Conservation (phyloP, 2,113 vertebrate genomes). For the Formicarius rufipectus region DNA sequence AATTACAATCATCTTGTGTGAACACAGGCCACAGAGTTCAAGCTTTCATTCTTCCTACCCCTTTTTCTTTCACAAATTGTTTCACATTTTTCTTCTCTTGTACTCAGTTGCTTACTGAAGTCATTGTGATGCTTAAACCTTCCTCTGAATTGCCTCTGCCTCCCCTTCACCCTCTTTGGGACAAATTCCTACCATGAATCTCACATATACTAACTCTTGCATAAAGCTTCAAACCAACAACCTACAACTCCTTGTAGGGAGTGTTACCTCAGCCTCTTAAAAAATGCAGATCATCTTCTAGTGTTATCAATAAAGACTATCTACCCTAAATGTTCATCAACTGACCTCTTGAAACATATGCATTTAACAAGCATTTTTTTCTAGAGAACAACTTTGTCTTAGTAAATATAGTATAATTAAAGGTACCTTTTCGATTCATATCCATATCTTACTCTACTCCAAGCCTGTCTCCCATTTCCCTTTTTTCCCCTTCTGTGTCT, state of each 20-base stretch:
- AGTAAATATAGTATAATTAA: neutral
- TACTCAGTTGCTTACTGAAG: neutral
- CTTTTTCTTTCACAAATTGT: neutral
- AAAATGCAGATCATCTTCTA: neutral
- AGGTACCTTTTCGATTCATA: neutral
- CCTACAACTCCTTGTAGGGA: neutral
- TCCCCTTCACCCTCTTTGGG: neutral
- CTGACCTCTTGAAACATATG: neutral
- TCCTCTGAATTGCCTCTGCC: neutral
- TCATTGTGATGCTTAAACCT: neutral
- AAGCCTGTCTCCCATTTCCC: neutral
- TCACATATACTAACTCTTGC: neutral
- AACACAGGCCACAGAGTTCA: neutral
- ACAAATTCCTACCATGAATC: neutral
- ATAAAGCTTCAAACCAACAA: neutral
- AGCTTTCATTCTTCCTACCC: neutral
- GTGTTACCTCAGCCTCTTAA: neutral
- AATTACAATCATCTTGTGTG: slow-evolving; percentile 11
- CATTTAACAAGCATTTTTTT: neutral
- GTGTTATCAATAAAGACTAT: neutral
- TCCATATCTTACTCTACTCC: neutral
- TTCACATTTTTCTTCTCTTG: neutral
- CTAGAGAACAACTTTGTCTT: neutral
- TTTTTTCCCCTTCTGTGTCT: neutral
- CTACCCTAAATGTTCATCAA: neutral